Evolutionary conservation across 2,113 vertebrate species (phyloP), one percentile per base, ranked within the genome.

Genomic region (Elephas maximus): DNA sequence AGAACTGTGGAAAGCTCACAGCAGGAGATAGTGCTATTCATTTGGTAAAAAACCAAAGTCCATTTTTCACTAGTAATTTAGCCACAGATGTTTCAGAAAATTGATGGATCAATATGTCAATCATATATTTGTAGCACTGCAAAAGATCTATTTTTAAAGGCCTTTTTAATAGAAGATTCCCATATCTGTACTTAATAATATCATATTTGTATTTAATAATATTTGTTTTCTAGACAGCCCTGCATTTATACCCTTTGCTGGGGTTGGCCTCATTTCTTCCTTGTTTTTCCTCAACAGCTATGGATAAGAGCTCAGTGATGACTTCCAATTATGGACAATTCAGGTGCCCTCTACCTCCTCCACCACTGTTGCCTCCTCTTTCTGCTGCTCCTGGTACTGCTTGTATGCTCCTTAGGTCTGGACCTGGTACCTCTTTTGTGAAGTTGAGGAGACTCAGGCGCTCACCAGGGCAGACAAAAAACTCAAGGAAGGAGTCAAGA

Each of bases 21-120:
- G 88, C 88, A 97, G 85, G 88, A 89, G 93, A 94, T 18, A 88
- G 87, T 91, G 86, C 91, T 95, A 79, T 93, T 97, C 96, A 96
- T 89, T 96, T 93, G 84, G 79, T 96, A 96, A 96, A 97, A 81
- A 94, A 96, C 86, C 91, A 87, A 94, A 91, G 91, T 71, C 74
- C 83, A 62, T 93, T 97, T 97, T 91, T 86, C 53, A 91, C 89
- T 88, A 90, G 30, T 82, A 62, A 91, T 91, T 94, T 95, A 79
- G 82, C 71, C 71, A 93, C 82, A 77, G 76, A 93, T 97, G 83
- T 95, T 93, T 93, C 93, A 92, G 80, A 96, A 97, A 97, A 95
- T 63, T 85, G 53, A 92, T 71, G 84, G 91, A 90, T 93, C 65
- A 65, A 91, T 91, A 83, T 74, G 71, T 91, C 94, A 91, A 53